phyloP scores from a whole-genome alignment of 1,140 invertebrate genomes.

The Trissolcus basalis region DNA sequence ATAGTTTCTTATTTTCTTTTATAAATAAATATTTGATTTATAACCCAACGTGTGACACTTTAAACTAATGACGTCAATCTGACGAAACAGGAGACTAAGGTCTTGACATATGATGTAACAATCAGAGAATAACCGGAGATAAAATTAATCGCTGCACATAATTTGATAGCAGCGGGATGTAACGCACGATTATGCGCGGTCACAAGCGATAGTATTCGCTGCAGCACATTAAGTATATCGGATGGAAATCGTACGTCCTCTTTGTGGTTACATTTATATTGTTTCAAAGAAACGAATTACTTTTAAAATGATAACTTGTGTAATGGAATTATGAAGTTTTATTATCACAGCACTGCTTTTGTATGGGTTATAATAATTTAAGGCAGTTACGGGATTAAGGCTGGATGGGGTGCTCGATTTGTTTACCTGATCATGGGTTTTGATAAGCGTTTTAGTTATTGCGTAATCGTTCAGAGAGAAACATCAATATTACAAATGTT shows the following conservation, averaged over 20 bases:
- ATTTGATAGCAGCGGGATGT: conserved; percentile 37
- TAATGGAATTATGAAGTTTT: too few species aligned
- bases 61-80: conserved; percentile 34
- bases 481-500: conserved; percentile 16
- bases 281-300: neutral
- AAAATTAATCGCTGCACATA: conserved; percentile 50
- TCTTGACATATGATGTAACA: conserved; percentile 53
- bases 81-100: conserved; percentile 33
- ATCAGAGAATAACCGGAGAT: conserved; percentile 42
- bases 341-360: too few species aligned
- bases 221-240: conserved; percentile 24
- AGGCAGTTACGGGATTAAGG: neutral
- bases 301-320: too few species aligned
- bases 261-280: neutral
- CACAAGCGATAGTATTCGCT: conserved; percentile 25
- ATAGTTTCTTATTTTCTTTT: too few species aligned
- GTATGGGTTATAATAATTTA: too few species aligned
- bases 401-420: neutral
- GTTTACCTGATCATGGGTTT: conserved; percentile 10
- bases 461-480: conserved; percentile 23
- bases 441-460: neutral
- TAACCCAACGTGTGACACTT: too few species aligned
- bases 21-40: too few species aligned
- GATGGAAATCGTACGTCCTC: conserved; percentile 8
- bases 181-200: conserved; percentile 41